These are phyloP conservation scores for Catharus bicknelli DNA, from an alignment of 2,113 vertebrate genomes.

Conservation along the genomic window DNA sequence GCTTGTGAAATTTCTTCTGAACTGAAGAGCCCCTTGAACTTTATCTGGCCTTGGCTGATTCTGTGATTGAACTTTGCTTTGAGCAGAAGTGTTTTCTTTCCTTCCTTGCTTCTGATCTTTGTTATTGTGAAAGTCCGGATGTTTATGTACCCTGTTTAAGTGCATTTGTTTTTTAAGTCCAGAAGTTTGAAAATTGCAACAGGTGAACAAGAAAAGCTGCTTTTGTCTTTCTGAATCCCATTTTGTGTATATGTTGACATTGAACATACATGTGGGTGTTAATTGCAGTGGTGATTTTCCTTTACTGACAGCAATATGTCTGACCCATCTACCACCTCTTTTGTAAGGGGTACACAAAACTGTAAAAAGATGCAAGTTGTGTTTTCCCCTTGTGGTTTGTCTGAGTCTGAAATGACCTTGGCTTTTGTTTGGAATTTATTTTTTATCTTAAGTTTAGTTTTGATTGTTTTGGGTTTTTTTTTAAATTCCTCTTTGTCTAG, in stretches of 20 bases:
- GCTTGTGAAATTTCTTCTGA: background rate
- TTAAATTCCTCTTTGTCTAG: background rate
- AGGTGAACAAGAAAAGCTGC: background rate
- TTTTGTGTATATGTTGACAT: background rate
- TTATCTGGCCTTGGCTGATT: background rate
- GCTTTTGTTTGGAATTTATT: background rate
- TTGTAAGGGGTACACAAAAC: background rate
- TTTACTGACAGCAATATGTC: background rate
- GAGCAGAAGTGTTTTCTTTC: background rate
- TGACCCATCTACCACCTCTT: background rate
- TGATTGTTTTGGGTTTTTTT: background rate
- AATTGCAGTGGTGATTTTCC: background rate
- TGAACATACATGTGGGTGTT: background rate
- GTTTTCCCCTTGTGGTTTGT: background rate
- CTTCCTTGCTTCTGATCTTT: background rate
- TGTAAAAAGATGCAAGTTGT: background rate
- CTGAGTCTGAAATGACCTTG: background rate
- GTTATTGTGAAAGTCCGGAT: background rate
- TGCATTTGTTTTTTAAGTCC: background rate
- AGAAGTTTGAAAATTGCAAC: background rate
- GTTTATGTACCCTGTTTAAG: background rate
- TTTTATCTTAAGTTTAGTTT: background rate
- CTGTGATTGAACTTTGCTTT: background rate
- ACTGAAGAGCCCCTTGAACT: background rate
- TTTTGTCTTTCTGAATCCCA: background rate